Evolutionary conservation across 2,113 vertebrate species (phyloP).

Genomic region (Rhinolophus sinicus): DNA sequence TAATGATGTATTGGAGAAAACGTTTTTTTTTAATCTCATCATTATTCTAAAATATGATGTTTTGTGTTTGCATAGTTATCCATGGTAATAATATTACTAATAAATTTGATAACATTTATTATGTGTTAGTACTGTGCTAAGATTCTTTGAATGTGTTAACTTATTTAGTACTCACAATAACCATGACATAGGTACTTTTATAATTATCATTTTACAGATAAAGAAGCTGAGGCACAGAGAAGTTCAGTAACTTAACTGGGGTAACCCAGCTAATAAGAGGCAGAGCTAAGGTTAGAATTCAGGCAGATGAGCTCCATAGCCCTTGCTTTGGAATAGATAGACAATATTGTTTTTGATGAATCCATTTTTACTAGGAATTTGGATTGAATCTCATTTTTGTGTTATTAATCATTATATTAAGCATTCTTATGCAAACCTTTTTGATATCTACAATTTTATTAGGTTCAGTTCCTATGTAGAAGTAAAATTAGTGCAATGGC

Average conservation of each 20-base stretch:
- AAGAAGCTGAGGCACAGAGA: not conserved
- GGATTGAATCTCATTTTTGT: not conserved
- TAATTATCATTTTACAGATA: not conserved
- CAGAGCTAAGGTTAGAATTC: not conserved
- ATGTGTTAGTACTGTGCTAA: not conserved
- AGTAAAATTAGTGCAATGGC: not conserved
- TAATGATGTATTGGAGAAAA: not conserved
- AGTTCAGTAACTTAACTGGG: not conserved
- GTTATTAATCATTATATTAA: not conserved
- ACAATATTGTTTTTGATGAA: not conserved
- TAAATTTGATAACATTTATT: not conserved
- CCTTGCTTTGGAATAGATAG: not conserved
- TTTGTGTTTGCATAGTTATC: not conserved
- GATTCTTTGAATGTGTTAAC: not conserved
- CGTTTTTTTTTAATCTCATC: not conserved
- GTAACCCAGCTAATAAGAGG: not conserved
- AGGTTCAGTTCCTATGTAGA: not conserved
- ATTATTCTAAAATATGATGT: not conserved
- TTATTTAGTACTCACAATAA: not conserved
- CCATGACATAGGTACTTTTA: not conserved
- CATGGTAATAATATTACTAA: not conserved
- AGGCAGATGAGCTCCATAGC: not conserved
- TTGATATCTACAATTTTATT: not conserved
- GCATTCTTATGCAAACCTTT: not conserved
- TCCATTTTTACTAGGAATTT: not conserved